Base-by-base conservation (phyloP, 1,140 invertebrate genomes). In the Rhyzopertha dominica region DNA sequence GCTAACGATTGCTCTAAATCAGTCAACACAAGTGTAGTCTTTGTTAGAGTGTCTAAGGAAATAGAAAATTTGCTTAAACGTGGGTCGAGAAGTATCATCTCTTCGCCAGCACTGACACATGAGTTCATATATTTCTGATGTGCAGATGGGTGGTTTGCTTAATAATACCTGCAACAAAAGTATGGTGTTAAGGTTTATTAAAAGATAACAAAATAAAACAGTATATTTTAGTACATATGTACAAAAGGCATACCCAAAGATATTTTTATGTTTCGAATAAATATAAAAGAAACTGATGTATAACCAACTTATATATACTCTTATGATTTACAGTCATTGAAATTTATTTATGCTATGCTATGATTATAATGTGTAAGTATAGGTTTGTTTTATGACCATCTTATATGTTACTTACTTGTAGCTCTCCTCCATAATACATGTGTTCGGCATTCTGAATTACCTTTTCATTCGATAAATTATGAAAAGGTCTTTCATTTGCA, bases 51-150 rank as follows among this genome's bases (percentile, higher is more conserved):
- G 71, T 64, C 85, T 83, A 37, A 89, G 68, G 67, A 88, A 89
- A 60, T 79, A 74, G 58, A 82, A 78, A 56, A 89, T 84, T 57
- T 87, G 79, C 54, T 81, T 77, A 65, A 90, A 90, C 14, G 78
- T 80, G 22, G 86, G 87, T 53, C 87, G 69, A 26, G 67, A 69
- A 48, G 58, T 71, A 56, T 74, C 81, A 68, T 74, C 82, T 67
- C 69, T 74, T 59, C 70, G 80, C 87, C 87, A 90, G 66, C 87
- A 90, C 43, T 84, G 80, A 44, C 77, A 73, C 80, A 90, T 84
- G 48, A 90, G 64, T 58, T 84, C 80, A 64, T 86, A 89, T 30
- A 87, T 75, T 43, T 86, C 82, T 31, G 80, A 72, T n/a, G 84
- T 79, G 65, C 86, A 88, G 51, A 82, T 72, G 37, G 75, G 72